Conservation (phyloP, 2,888 invertebrate genomes). For the Malthinus flaveolus region DNA sequence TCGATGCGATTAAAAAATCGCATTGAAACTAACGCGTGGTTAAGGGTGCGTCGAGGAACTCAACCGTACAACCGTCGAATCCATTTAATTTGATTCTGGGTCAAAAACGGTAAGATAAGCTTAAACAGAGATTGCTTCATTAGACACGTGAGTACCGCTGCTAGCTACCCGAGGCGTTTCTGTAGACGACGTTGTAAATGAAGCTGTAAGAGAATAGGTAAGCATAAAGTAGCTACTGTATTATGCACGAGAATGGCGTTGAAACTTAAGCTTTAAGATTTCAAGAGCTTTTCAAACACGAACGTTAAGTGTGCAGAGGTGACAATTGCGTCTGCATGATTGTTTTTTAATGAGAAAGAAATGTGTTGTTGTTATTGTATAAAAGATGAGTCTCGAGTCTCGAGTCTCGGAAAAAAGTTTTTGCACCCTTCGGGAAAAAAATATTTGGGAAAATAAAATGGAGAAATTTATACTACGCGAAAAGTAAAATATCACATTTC, state of each 20-base stretch:
- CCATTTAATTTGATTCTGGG: too few species aligned
- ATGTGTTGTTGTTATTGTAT: neutral
- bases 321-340: slow-evolving; percentile 28
- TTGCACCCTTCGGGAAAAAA: neutral
- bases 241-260: slow-evolving; percentile 25
- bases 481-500: neutral
- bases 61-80: too few species aligned
- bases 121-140: slow-evolving; percentile 20
- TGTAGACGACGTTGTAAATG: slow-evolving; percentile 21
- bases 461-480: neutral
- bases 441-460: neutral
- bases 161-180: slow-evolving; percentile 8
- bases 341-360: slow-evolving; percentile 27
- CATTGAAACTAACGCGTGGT: too few species aligned
- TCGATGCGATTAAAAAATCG: too few species aligned
- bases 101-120: slow-evolving; percentile 10
- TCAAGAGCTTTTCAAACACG: slow-evolving; percentile 23
- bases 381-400: too few species aligned
- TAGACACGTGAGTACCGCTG: slow-evolving; percentile 16
- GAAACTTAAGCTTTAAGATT: slow-evolving; percentile 25
- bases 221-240: slow-evolving; percentile 25
- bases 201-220: slow-evolving; percentile 26
- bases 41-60: too few species aligned
- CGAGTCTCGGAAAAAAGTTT: neutral
- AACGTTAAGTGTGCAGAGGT: slow-evolving; percentile 27